Base-by-base conservation (phyloP, 2,797 vertebrate genomes). In the Gobio occitaniae region DNA sequence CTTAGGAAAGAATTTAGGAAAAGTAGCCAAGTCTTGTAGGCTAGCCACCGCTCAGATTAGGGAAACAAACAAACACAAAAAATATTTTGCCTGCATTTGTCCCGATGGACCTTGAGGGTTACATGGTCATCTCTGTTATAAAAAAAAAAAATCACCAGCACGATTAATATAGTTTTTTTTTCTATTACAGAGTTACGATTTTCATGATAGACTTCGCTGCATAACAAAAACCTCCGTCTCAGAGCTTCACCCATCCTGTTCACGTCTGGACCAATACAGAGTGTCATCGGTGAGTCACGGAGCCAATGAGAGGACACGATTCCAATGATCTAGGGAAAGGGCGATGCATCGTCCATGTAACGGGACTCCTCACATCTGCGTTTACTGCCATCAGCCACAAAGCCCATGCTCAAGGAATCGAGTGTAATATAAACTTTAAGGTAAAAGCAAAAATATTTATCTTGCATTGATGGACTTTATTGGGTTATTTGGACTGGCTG, bases 351-450 rank as follows among this genome's bases (percentile, higher is more conserved):
- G 69, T 52, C 65, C 32, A 41, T 80, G 79, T 86, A 89, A 87
- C 88, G 86, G 86, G 84, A 87, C 74, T 78, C 78, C 48, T 72
- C 48, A 48, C 83, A 84, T 80, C 47, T 21, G 11, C 48, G 84
- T 78, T 74, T 82, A 47, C 87, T 81, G 80, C 79, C 61, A 12
- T 69, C 82, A 70, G 50, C 15, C 63, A n/a, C 65, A 36, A 59
- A 78, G 12, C 65, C 25, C 50, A 70, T 32, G 63, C 74, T 78
- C 74, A 32, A 74, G 72, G 65, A 59, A 61, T 16, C 38, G 50
- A 69, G 38, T 17, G 25, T 36, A 32, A 69, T 59, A 78, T 84
- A 77, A 47, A 48, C 65, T 38, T 70, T 32, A 78, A 84, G 83
- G 83, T 84, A 84, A 84, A 78, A 48, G 41, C 47, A 16, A 47